Evolutionary conservation across 2,888 invertebrate species (phyloP), one percentile per base, ranked within the genome.

Genomic region (Dendrolimus houi): DNA sequence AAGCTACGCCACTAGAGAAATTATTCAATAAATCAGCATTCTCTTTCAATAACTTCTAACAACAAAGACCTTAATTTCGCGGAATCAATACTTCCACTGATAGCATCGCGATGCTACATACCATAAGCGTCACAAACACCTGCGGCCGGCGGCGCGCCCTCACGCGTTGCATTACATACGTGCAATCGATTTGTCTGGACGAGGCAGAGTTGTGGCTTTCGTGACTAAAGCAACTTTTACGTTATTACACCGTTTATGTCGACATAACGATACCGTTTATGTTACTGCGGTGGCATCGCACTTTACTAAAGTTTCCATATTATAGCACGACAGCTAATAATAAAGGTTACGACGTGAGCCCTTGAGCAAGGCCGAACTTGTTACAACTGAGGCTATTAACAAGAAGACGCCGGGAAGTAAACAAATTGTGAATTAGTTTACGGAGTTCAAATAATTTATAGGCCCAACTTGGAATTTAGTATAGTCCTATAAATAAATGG

Each of bases 181-280:
- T 73, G 73, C 70, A 81, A 87, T 87, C 87, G 87, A 86, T 87
- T 84, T 73, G 85, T 87, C 85, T 86, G 85, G 85, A 81, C 81
- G 64, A 74, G 62, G 62, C 67, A 66, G 63, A 29, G 65, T 60
- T 62, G 65, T 60, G 69, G 74, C 66, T 77, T 81, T 75, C 86
- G 83, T 85, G 85, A 84, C 82, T 77, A 64, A 64, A 70, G 64
- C 72, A 80, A 80, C 72, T 81, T 84, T 77, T 64, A 62, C 70
- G 68, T 79, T 82, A 80, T 77, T 78, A 79, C 78, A 72, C 75
- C 78, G 77, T 77, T 83, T 80, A 83, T 71, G 72, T 77, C 71
- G 74, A 73, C 70, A 78, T 81, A 77, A 80, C 75, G 71, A 81
- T 78, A 74, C 72, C 74, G 68, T 79, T 79, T 79, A 71, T 76